Evolutionary conservation across 2,113 vertebrate genomes (phyloP).

Genomic region (Argyrosomus japonicus): DNA sequence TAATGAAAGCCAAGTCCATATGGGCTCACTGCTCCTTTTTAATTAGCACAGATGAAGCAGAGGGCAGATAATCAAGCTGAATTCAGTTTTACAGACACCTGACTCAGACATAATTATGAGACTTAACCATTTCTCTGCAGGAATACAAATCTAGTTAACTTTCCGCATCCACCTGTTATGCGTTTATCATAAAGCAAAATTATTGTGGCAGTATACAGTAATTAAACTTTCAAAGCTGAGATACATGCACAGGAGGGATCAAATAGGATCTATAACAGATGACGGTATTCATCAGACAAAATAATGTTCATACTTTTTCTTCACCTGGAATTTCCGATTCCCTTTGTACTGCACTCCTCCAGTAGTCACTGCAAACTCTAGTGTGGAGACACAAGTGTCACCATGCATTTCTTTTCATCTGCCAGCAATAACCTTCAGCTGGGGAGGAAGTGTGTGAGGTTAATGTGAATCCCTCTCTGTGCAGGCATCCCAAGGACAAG

Average conservation of each 20-base stretch:
- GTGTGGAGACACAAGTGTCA: not conserved
- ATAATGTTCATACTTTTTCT: not conserved
- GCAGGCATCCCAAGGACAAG: not conserved
- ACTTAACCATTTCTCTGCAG: not conserved
- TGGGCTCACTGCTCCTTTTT: conserved; percentile 55
- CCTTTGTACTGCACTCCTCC: not conserved
- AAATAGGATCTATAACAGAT: not conserved
- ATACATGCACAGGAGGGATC: not conserved
- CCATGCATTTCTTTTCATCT: not conserved
- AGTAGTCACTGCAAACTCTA: not conserved
- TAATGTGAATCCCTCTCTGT: not conserved
- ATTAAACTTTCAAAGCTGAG: not conserved
- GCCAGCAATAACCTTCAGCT: not conserved
- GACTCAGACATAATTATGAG: conserved; percentile 46
- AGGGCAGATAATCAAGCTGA: conserved; percentile 52
- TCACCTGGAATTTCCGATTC: not conserved
- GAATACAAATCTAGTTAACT: conserved; percentile 3
- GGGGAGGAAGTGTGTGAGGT: not conserved
- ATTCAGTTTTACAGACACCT: conserved; percentile 58
- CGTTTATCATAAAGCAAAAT: not conserved
- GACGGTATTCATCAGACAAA: not conserved
- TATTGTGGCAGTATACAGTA: not conserved
- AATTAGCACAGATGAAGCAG: conserved; percentile 67
- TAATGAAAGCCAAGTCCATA: conserved; percentile 56
- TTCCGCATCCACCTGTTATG: not conserved